Evolutionary conservation across 2,797 vertebrate genomes (phyloP).

Genomic region (Glyptemys insculpta): DNA sequence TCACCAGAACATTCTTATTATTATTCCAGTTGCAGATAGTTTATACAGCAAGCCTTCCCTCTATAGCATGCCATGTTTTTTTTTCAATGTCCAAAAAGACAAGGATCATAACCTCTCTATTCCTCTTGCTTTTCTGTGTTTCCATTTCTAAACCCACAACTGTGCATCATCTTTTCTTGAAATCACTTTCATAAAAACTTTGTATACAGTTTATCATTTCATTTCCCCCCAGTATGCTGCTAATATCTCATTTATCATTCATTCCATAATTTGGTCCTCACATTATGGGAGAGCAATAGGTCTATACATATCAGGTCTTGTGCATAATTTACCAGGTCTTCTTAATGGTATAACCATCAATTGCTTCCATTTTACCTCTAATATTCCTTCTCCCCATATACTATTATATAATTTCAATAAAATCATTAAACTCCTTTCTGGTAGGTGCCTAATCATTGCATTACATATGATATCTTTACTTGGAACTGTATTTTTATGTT

Average conservation of each 20-base stretch:
- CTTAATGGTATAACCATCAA: neutral
- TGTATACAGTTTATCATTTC: neutral
- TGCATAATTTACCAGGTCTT: neutral
- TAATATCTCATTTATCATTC: neutral
- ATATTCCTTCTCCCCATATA: neutral
- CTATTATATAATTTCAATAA: neutral
- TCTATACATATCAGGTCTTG: neutral
- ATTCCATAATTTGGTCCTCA: neutral
- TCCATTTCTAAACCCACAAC: neutral
- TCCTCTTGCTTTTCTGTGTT: neutral
- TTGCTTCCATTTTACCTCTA: neutral
- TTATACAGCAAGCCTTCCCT: neutral
- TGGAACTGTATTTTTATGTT: neutral
- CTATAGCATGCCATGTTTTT: neutral
- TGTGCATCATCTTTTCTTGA: neutral
- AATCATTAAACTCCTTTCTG: neutral
- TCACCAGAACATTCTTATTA: neutral
- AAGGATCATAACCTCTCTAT: neutral
- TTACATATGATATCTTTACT: neutral
- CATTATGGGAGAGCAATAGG: neutral
- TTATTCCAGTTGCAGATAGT: neutral
- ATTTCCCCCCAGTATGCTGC: neutral
- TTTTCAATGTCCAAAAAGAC: neutral
- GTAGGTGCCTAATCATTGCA: neutral
- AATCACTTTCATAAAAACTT: neutral